Base-by-base conservation (phyloP, 2,888 invertebrate species). In the Clepsis dumicolana region DNA sequence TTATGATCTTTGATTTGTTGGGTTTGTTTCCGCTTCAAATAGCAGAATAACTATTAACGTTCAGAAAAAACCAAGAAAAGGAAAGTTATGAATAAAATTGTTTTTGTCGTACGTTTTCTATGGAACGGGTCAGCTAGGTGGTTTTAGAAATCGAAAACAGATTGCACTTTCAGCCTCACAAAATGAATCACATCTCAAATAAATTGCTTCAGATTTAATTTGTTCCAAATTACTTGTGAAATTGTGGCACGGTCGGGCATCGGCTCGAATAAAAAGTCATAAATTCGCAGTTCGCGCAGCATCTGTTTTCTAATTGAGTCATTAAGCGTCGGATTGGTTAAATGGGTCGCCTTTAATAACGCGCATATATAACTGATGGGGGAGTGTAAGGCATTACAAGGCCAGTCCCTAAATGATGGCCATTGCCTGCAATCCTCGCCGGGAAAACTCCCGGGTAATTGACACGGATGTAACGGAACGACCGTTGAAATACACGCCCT, bases 291-390 rank as follows among this genome's bases (percentile, higher is more conserved):
- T 87, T 82, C 78, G 79, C 70, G 81, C 75, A 73, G 78, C 90
- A 89, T 89, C 87, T 90, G 90, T 87, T 87, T 86, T 87, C 87
- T 90, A 90, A 91, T 91, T 89, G 89, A 90, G 88, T 86, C 89
- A 92, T 92, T 92, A 90, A 84, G 83, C 82, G 81, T 72, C 81
- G 83, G 86, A 84, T 87, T 84, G 85, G 81, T 83, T 80, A 79
- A 86, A 87, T 81, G 86, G 84, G 84, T 85, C 80, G 80, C 82
- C 85, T 90, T 88, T 89, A 89, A 90, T 91, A 90, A 86, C 87
- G 80, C 80, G 83, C 59, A 59, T 87, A 87, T 78, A 86, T 89
- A 87, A 88, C 83, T 85, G 87, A 90, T 88, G 89, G 82, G 77
- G 82, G 83, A 86, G 85, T 82, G 85, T 86, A 82, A 77, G 80